Evolutionary conservation across 2,797 vertebrate genomes (phyloP).

Genomic region (Spondyliosoma cantharus): DNA sequence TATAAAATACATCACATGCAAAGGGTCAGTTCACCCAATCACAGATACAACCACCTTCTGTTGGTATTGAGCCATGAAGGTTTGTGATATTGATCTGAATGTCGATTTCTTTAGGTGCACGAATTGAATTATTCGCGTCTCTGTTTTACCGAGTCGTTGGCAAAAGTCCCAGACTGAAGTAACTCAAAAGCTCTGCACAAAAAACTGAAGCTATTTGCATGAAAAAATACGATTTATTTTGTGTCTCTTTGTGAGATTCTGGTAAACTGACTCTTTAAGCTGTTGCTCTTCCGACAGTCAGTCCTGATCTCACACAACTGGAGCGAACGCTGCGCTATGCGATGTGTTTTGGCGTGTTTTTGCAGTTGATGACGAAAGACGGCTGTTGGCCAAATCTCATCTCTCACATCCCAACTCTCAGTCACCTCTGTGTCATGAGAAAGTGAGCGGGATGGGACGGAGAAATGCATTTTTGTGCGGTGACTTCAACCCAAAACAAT

Average conservation of each 20-base stretch:
- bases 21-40: slow-evolving; percentile 9
- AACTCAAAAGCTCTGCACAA: not conserved
- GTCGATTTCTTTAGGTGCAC: not conserved
- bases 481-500: slow-evolving; percentile 64
- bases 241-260: not conserved
- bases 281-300: not conserved
- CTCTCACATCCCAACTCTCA: slow-evolving; percentile 3
- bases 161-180: not conserved
- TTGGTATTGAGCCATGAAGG: not conserved
- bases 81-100: not conserved
- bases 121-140: not conserved
- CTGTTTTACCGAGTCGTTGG: not conserved
- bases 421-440: slow-evolving; percentile 35
- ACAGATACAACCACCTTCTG: not conserved
- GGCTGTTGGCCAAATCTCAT: slow-evolving; percentile 4
- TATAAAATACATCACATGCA: too few relatives aligned
- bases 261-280: not conserved
- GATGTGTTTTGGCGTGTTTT: slow-evolving; percentile 6
- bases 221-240: not conserved
- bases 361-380: slow-evolving; percentile 1
- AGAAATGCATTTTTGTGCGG: slow-evolving; percentile 55
- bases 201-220: not conserved
- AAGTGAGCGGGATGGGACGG: slow-evolving; percentile 20
- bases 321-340: not conserved
- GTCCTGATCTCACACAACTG: not conserved